Evolutionary conservation across 2,113 vertebrate genomes (phyloP).

Genomic region (Halcyon malimbica): DNA sequence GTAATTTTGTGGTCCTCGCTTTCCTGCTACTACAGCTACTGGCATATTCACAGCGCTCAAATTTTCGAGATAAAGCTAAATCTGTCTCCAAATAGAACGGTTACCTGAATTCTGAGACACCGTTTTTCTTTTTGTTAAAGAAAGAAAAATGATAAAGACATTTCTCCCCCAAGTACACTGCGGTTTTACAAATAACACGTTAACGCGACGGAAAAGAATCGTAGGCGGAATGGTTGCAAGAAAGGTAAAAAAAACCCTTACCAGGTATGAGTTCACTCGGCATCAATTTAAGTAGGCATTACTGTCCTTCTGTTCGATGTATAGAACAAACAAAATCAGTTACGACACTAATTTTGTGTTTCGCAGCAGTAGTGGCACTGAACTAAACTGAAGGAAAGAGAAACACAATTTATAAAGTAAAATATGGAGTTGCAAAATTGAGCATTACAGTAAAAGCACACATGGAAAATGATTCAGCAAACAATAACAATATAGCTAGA

Average conservation of each 20-base stretch:
- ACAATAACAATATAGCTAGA: neutral
- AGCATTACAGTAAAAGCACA: neutral
- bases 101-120: slow-evolving; percentile 10
- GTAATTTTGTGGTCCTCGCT: neutral
- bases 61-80: neutral
- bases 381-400: neutral
- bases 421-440: neutral
- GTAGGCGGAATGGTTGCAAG: slow-evolving; percentile 73
- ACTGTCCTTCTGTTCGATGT: neutral
- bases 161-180: slow-evolving; percentile 69
- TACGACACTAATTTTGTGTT: neutral
- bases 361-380: neutral
- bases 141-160: slow-evolving; percentile 76
- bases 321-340: neutral
- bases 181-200: slow-evolving; percentile 50
- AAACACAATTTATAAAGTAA: neutral
- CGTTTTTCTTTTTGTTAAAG: slow-evolving; percentile 72
- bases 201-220: slow-evolving; percentile 75
- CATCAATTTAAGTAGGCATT: neutral
- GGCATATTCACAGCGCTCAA: neutral
- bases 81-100: neutral
- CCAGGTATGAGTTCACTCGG: neutral
- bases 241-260: slow-evolving; percentile 66
- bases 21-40: neutral
- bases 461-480: neutral